Base-by-base conservation (phyloP, 2,797 vertebrate genomes). In the Valencia hispanica region DNA sequence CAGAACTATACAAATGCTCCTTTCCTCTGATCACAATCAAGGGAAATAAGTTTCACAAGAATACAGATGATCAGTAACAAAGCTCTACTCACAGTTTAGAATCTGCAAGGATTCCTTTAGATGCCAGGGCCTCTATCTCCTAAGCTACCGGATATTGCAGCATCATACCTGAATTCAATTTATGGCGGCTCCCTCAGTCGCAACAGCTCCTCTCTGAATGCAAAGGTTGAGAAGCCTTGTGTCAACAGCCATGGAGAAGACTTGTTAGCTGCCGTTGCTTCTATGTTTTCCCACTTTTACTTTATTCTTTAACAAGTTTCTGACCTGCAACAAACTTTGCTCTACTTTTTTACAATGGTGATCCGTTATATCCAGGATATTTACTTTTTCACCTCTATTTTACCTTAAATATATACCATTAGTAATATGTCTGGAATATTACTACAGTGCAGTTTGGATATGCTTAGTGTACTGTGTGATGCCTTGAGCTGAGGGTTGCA, bases 121-220 rank as follows among this genome's bases (percentile, higher is more conserved):
- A 87, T 51, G 80, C 83, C 84, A 72, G 72, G 74, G 84, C 79
- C 73, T 22, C 73, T 84, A 80, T 91, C 86, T 87, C 86, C 85
- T 89, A 84, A 86, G 88, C 81, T 86, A 82, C 88, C 53, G 55
- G 88, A 93, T 91, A 90, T 91, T 91, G 87, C 85, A 79, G 83
- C 80, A 88, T 90, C 78, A 81, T 79, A 79, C 84, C 74, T 78
- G 89, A 85, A 90, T 88, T 80, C 70, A 74, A 84, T 85, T 87
- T 79, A 80, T 79, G 36, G 53, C 85, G 76, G 66, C 71, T 85
- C 43, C 50, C 77, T 78, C 55, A 39, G 77, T 41, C 55, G 63
- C 57, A 72, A 43, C 48, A 75, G 48, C 73, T 84, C 84, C 78
- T 47, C 73, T 30, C 77, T 68, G 77, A 74, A 83, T 82, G 74